Conservation (phyloP, 2,113 vertebrate genomes). For the Butorides virescens region DNA sequence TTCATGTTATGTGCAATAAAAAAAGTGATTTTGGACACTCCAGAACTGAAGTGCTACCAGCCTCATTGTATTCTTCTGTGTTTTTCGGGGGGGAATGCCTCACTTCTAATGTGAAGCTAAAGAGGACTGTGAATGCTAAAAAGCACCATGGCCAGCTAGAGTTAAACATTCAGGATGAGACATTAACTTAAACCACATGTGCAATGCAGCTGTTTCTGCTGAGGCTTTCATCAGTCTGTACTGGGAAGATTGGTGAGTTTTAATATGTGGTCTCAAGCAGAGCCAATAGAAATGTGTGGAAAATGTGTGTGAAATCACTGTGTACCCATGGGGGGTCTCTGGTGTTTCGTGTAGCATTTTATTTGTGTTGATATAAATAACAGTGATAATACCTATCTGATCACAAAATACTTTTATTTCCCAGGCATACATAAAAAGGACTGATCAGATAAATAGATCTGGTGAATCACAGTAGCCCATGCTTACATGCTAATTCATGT, state of each 20-base stretch:
- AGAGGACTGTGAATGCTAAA: constrained; percentile 68
- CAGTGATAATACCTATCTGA: constrained; percentile 22
- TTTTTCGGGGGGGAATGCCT: constrained; percentile 47
- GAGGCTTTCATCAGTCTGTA: constrained; percentile 79
- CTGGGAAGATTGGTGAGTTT: constrained; percentile 83
- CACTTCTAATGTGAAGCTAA: constrained; percentile 66
- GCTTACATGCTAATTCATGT: neutral
- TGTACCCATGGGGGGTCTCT: constrained; percentile 57
- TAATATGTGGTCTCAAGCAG: constrained; percentile 81
- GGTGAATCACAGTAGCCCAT: neutral
- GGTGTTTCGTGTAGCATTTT: constrained; percentile 30
- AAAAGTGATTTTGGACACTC: constrained; percentile 63
- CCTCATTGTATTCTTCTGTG: constrained; percentile 53
- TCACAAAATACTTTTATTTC: constrained; percentile 22
- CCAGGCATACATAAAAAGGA: neutral
- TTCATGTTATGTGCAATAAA: constrained; percentile 44
- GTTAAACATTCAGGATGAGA: constrained; percentile 74
- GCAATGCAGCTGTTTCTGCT: constrained; percentile 79
- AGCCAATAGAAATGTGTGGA: constrained; percentile 76
- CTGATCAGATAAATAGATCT: neutral
- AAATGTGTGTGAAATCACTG: constrained; percentile 79
- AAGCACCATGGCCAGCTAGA: constrained; percentile 69
- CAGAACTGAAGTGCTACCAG: constrained; percentile 69
- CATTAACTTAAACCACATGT: constrained; percentile 80
- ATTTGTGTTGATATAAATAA: constrained; percentile 59